Base-by-base conservation (phyloP, 2,888 invertebrate genomes). In the Heliconius ismenius region DNA sequence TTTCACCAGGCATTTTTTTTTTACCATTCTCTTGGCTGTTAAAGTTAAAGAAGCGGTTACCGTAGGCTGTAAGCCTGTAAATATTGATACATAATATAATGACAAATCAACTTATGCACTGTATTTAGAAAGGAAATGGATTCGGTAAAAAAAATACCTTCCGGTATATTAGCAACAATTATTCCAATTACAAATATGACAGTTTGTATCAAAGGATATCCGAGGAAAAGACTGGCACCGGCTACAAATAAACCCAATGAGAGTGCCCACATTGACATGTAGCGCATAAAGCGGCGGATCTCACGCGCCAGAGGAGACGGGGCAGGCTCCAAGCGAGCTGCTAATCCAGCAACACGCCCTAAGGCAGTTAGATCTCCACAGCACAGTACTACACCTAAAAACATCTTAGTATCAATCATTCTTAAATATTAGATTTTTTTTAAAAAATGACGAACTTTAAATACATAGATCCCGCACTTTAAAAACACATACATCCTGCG, bases 141-240 rank as follows among this genome's bases (percentile, higher is more conserved):
- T 26, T 62, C n/a, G 1, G 2, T 24, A 26, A 64, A 10, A 63
- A 24, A n/a, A 43, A 24, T 80, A 92, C 93, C 99, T 95, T 99
- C 99, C 78, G 99, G 99, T 85, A 99, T 99, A 93, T 99, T 99
- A 79, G 99, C 99, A 75, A 99, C 99, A 92, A 99, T 98, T 89
- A 99, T 99, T 83, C 95, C 95, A 91, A 99, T 99, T 82, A 99
- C 96, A 95, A 99, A 99, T 90, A 99, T 98, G 80, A 98, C 98
- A 83, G 99, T 99, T 91, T 99, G 99, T 87, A 99, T 96, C 97
- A 99, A 99, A 88, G 98, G 98, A 92, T 99, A 99, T 83, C 98
- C 99, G 80, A 99, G 96, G 84, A 97, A 95, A 89, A 99, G 96
- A 76, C 99, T 98, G 85, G 99, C 98, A 73, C 97, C 90, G 94